These are phyloP conservation scores for Aquatica leii DNA, from an alignment of 2,888 invertebrate genomes.

Conservation along the genomic window DNA sequence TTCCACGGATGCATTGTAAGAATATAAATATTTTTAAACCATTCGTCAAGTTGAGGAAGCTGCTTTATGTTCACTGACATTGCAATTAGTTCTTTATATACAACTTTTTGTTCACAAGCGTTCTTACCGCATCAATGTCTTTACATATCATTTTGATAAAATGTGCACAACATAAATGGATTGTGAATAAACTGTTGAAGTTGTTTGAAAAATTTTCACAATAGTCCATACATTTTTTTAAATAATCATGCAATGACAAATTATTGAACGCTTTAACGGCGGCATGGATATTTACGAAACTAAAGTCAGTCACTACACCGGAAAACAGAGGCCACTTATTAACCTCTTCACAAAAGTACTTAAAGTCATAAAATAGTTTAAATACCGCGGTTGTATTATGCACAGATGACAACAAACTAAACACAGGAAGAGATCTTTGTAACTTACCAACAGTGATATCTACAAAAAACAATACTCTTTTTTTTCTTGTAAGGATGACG, in stretches of 20 bases:
- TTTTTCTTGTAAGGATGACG: conserved; percentile 25
- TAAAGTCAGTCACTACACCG: conserved; percentile 37
- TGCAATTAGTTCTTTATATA: neutral
- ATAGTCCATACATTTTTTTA: neutral
- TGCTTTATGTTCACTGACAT: neutral
- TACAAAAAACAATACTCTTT: neutral
- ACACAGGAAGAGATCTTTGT: neutral
- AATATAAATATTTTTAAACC: neutral
- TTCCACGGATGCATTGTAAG: neutral
- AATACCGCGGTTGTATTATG: neutral
- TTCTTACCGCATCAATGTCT: neutral
- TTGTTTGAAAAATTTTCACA: neutral
- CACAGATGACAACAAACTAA: neutral
- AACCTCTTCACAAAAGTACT: conserved; percentile 24
- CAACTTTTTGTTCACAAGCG: neutral
- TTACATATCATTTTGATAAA: neutral
- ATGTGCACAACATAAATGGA: neutral
- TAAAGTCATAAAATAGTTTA: neutral
- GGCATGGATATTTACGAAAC: conserved; percentile 37
- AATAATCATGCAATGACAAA: neutral
- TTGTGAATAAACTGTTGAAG: neutral
- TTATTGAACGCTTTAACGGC: neutral
- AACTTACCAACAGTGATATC: neutral
- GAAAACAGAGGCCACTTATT: conserved; percentile 34
- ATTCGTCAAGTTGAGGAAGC: neutral